These are phyloP conservation scores for Leptodactylus fuscus DNA, from an alignment of 2,113 vertebrate species.

Conservation along the genomic window DNA sequence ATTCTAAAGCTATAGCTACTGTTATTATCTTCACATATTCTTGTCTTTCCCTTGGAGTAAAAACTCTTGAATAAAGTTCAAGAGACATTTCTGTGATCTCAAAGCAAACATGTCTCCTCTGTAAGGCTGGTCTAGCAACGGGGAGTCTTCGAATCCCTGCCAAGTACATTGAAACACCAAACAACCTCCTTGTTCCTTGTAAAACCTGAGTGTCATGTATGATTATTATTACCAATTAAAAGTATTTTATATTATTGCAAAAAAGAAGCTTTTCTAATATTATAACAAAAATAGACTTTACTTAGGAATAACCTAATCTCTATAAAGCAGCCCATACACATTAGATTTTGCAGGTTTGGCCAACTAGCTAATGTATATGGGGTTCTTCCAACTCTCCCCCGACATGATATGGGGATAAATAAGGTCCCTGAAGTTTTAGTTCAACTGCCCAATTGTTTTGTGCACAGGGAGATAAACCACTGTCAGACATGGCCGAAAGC, in stretches of 20 bases:
- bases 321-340: too few species aligned
- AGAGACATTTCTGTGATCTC: slow-evolving; percentile 5
- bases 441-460: too few species aligned
- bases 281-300: neutral
- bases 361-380: too few species aligned
- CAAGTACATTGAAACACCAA: slow-evolving; percentile 15
- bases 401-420: too few species aligned
- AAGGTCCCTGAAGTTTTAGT: too few species aligned
- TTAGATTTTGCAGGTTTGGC: too few species aligned
- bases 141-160: slow-evolving; percentile 16
- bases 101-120: neutral
- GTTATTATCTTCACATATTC: neutral
- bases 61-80: neutral
- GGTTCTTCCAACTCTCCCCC: too few species aligned
- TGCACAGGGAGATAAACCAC: too few species aligned
- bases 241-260: neutral
- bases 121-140: slow-evolving; percentile 18
- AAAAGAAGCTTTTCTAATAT: neutral
- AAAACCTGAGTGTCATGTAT: neutral
- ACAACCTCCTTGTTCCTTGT: neutral
- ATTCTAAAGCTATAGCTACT: neutral
- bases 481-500: too few species aligned
- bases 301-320: neutral
- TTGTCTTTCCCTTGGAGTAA: slow-evolving; percentile 1
- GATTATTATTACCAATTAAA: neutral